Percentiles rank a stretch among this genome's conserved stretches.
Conservation (phyloP, 2,113 vertebrate species). For the Rissa tridactyla region DNA sequence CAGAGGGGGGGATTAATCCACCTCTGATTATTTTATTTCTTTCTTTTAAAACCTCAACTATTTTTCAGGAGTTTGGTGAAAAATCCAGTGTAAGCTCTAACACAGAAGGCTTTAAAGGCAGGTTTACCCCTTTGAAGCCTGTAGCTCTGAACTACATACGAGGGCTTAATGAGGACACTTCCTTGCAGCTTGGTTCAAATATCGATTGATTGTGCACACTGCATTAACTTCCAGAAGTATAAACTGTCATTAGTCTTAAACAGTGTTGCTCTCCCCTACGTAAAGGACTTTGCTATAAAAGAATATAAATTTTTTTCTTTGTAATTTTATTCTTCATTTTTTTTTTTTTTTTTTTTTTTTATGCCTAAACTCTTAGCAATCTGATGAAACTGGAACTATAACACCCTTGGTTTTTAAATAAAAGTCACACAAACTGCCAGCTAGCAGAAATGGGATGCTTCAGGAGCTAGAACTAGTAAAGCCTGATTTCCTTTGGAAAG, state of each 20-base stretch:
- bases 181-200: background rate
- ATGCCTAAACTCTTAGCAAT: background rate
- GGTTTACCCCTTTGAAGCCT: constrained; percentile 19
- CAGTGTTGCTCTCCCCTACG: background rate
- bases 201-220: background rate
- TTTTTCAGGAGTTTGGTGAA: background rate
- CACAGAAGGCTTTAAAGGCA: constrained; percentile 18
- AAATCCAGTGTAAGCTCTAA: background rate
- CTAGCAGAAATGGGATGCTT: background rate
- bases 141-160: background rate
- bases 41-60: background rate
- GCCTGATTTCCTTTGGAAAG: background rate
- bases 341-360: background rate
- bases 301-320: background rate
- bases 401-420: background rate
- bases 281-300: background rate
- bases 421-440: background rate
- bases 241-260: background rate
- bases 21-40: background rate
- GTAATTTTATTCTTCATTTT: background rate
- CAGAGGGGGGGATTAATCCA: background rate
- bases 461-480: background rate
- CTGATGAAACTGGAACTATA: background rate
- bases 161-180: constrained; percentile 35
- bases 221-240: constrained; percentile 10